Evolutionary conservation across 2,888 invertebrate species (phyloP), one percentile per base, ranked within the genome.

Genomic region (Eupithecia dodoneata): DNA sequence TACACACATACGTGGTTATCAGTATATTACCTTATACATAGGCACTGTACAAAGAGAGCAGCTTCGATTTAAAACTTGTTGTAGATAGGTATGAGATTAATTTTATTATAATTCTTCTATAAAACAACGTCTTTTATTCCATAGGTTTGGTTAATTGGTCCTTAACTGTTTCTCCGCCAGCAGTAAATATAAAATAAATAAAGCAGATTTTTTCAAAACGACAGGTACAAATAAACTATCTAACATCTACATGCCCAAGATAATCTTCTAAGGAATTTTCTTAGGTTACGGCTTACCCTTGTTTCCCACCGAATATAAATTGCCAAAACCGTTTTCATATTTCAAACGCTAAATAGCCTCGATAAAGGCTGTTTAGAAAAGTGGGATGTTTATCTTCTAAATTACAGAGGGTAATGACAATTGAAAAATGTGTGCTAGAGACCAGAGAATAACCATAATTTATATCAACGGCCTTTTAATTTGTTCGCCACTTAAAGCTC

Each of bases 381-480:
- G 72, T 74, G 52, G 74, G 52, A 47, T 70, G 69, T 72, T 76
- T 76, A 74, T 79, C 74, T 71, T 70, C 55, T 69, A 72, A 73
- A 78, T 76, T 59, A 74, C 74, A 52, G 71, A 63, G 74, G 74
- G 71, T 73, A 77, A 79, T 79, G 77, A 69, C 77, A 79, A 80
- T 79, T 82, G 79, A 79, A 81, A 79, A 76, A 77, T 79, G 78
- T 77, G 76, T 59, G 76, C 42, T 74, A 30, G 77, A 73, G 74
- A 80, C 80, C 76, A 80, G 81, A 76, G 79, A 81, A 83, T 80
- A 81, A 80, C 77, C 70, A 78, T 83, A 78, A 78, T 79, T 80
- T 79, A 75, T 66, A 63, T 45, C 41, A 76, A 79, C 66, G 79
- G 76, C 76, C 79, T 82, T 82, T 80, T 81, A 80, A 83, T 79